phyloP scores from a whole-genome alignment of 2,888 invertebrate genomes.

The Epiblema foenella region DNA sequence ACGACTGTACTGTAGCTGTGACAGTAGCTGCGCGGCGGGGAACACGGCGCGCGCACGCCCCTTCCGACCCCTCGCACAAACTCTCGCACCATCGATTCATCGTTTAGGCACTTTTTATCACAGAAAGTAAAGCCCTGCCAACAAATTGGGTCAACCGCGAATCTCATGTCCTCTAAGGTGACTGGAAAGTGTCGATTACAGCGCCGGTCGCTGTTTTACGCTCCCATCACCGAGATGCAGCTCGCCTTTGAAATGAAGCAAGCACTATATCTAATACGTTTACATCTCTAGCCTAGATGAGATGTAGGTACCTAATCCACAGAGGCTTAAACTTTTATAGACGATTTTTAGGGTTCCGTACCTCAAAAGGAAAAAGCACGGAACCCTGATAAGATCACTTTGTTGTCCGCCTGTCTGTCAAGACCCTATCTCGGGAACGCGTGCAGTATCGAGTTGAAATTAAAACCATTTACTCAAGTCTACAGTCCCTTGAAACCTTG shows the following conservation, averaged over 20 bases:
- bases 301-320: too few relatives aligned
- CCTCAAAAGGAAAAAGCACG: too few relatives aligned
- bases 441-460: too few relatives aligned
- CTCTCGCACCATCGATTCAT: conserved; percentile 67
- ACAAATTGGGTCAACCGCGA: conserved; percentile 58
- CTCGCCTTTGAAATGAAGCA: background rate
- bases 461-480: too few relatives aligned
- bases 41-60: conserved; percentile 63
- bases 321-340: background rate
- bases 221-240: background rate
- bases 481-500: too few relatives aligned
- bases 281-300: background rate
- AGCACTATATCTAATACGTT: background rate
- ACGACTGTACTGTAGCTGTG: conserved; percentile 48
- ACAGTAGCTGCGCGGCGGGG: conserved; percentile 51
- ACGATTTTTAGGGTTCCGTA: too few relatives aligned
- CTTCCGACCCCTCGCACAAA: conserved; percentile 52
- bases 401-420: too few relatives aligned
- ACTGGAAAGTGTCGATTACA: conserved; percentile 15
- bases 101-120: conserved; percentile 63
- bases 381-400: too few relatives aligned
- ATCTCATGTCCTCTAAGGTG: conserved; percentile 46
- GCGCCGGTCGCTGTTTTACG: background rate
- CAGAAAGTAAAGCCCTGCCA: conserved; percentile 57
- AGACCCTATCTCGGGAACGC: too few relatives aligned